Evolutionary conservation across 2,888 invertebrate species (phyloP).

Genomic region (Antheraea assamensis): DNA sequence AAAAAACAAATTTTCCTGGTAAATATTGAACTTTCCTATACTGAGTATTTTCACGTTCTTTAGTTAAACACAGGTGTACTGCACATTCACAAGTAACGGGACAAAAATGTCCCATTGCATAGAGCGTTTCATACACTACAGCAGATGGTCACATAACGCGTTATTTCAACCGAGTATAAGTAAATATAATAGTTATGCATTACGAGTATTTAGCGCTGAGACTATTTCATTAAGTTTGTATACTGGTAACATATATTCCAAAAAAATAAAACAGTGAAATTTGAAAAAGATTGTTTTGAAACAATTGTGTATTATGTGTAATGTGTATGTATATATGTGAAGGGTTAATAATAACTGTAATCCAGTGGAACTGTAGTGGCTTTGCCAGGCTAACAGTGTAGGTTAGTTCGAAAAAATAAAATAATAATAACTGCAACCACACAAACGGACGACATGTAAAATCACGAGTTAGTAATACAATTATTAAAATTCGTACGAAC

Average conservation of each 20-base stretch:
- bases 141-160: background rate
- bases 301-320: too few species aligned
- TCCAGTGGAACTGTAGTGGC: too few species aligned
- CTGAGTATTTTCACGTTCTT: constrained; percentile 7
- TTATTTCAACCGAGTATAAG: background rate
- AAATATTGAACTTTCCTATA: constrained; percentile 8
- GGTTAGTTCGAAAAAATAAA: too few species aligned
- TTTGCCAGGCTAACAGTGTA: too few species aligned
- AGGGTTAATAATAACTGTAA: background rate
- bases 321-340: too few species aligned
- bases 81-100: background rate
- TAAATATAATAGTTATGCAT: background rate
- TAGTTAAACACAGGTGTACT: constrained; percentile 12
- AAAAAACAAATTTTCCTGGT: background rate
- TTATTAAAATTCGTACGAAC: background rate
- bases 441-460: background rate
- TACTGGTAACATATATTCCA: too few species aligned
- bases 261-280: too few species aligned
- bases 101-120: constrained; percentile 4
- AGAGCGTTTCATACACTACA: background rate
- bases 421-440: background rate
- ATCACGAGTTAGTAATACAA: background rate
- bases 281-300: too few species aligned
- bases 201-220: background rate
- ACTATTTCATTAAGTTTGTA: too few species aligned